Evolutionary conservation across 2,113 vertebrate species (phyloP).

Genomic region (Polypterus senegalus): DNA sequence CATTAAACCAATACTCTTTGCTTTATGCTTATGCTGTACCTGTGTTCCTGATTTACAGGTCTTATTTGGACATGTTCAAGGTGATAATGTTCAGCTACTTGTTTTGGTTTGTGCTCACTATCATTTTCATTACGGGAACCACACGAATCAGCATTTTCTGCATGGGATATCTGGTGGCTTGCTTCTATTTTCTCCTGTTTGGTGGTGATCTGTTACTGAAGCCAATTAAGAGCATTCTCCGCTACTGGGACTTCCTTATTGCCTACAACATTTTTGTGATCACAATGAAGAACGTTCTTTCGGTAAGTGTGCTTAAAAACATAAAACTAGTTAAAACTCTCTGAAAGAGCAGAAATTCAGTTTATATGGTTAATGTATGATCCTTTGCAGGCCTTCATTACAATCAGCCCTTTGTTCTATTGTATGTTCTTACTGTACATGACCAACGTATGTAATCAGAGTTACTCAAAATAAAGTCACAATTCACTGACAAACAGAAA

Average conservation of each 20-base stretch:
- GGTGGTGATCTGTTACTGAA: conserved; percentile 85
- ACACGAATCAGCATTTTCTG: conserved; percentile 96
- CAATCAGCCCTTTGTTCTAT: not conserved
- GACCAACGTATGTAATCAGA: too few species aligned
- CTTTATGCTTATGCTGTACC: not conserved
- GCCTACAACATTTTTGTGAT: conserved; percentile 98
- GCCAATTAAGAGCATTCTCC: conserved; percentile 87
- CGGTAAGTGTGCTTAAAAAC: conserved; percentile 48
- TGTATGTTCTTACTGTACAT: too few species aligned
- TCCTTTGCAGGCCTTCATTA: not conserved
- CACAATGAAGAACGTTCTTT: conserved; percentile 95
- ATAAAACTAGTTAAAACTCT: too few species aligned
- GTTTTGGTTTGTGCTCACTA: conserved; percentile 96
- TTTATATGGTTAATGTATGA: not conserved
- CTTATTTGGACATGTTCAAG: conserved; percentile 96
- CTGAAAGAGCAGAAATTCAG: too few species aligned
- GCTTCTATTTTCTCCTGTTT: conserved; percentile 96
- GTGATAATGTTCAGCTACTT: conserved; percentile 95
- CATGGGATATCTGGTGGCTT: conserved; percentile 95
- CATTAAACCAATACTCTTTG: too few species aligned
- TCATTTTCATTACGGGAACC: conserved; percentile 96
- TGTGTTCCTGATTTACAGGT: conserved; percentile 47
- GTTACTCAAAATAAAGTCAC: too few species aligned
- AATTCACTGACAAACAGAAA: too few species aligned
- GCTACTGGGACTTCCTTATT: conserved; percentile 95